Base-by-base conservation (phyloP, 2,797 vertebrate species). In the Sebastes alutus region DNA sequence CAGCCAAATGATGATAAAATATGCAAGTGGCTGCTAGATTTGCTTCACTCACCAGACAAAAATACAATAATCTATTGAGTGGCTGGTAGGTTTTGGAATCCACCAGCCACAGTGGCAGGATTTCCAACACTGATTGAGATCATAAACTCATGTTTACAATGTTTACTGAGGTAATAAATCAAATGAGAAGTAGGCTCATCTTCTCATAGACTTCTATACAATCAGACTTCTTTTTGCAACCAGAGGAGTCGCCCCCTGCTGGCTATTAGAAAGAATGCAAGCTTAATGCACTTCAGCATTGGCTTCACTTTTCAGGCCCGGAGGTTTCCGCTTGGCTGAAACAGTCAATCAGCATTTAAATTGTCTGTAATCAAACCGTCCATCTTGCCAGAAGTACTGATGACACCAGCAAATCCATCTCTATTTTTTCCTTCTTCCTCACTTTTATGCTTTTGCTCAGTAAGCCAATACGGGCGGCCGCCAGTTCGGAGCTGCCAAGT, bases 401-500 rank as follows among this genome's bases (percentile, higher is more conserved):
- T 77, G 75, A 75, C 82, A 70, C 71, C 77, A 77, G 49, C 29
- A 65, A 78, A 83, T 84, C 70, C 25, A 68, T 81, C 29, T 49
- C 29, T 55, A 20, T 62, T 68, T 72, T 66, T 73, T 14, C 33
- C 75, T 61, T 58, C 13, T 58, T 72, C 30, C 77, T 75, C 64
- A 52, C 74, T 69, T 82, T 71, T 76, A 29, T 75, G 64, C 56
- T 80, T 86, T 62, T 55, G 64, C 82, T 71, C 67, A 63, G 14
- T 56, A 65, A 82, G 76, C 72, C 78, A 74, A 65, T 46, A 55
- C 7, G 42, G 62, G 70, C 5, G 22, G 49, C 60, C 74, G 23
- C 72, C 58, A 27, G 49, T 77, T 77, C 54, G 6, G 52, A 71
- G 66, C 78, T 58, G 84, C 78, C 66, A 75, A 84, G 85, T 91